Percentiles rank a stretch among this genome's conserved stretches.
These are phyloP conservation scores for Odocoileus virginianus DNA, from an alignment of 2,113 vertebrate genomes.

Conservation along the genomic window DNA sequence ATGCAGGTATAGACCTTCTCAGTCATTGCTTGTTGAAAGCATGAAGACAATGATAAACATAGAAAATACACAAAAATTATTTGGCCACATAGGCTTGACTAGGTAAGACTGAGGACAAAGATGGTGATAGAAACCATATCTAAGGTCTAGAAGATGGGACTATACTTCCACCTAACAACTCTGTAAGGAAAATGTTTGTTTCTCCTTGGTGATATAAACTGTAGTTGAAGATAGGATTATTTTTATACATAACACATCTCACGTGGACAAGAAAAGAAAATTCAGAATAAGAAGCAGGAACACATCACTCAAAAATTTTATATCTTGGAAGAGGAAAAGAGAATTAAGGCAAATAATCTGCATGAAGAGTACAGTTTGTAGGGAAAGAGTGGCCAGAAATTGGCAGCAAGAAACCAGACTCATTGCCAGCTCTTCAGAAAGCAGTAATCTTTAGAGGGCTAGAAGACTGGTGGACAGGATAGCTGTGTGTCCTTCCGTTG, in stretches of 20 bases:
- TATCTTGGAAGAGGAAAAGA: slow-evolving; percentile 43
- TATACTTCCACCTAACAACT: not conserved
- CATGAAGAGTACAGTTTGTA: not conserved
- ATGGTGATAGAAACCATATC: not conserved
- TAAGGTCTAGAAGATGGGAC: not conserved
- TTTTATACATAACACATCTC: not conserved
- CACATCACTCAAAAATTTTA: slow-evolving; percentile 35
- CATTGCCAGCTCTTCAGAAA: slow-evolving; percentile 40
- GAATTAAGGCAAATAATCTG: not conserved
- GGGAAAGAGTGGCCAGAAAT: not conserved
- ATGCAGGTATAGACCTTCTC: not conserved
- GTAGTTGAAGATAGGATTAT: not conserved
- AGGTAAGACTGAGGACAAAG: not conserved
- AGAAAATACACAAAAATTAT: not conserved
- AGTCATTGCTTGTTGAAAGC: not conserved
- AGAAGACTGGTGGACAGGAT: not conserved
- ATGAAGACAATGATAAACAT: not conserved
- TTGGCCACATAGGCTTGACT: not conserved
- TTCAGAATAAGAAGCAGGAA: slow-evolving; percentile 36
- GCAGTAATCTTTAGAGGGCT: not conserved
- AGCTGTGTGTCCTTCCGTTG: not conserved
- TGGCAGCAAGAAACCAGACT: not conserved
- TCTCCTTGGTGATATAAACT: not conserved
- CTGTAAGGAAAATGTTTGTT: not conserved
- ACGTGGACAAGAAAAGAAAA: slow-evolving; percentile 10